phyloP scores from a whole-genome alignment of 2,888 invertebrate genomes.

The Ashinkailepas kermadecensis region DNA sequence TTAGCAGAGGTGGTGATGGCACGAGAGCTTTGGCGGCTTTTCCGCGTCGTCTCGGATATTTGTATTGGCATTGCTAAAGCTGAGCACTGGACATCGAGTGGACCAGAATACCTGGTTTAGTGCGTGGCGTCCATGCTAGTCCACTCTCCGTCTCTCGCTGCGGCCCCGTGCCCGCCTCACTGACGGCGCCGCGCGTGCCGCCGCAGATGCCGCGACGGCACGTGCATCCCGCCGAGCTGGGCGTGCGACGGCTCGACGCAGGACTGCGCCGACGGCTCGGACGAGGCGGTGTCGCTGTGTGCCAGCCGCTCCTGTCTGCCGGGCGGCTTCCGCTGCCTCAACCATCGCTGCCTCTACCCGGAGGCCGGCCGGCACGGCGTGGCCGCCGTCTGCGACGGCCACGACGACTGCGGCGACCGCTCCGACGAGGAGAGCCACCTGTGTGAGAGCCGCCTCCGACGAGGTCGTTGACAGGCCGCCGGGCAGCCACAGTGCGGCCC shows the following conservation, averaged over 20 bases:
- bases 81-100: too few species aligned
- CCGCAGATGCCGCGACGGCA: slow-evolving; percentile 33
- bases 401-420: slow-evolving; percentile 65
- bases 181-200: slow-evolving; percentile 43
- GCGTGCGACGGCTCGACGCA: slow-evolving; percentile 49
- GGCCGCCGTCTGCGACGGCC: slow-evolving; percentile 41
- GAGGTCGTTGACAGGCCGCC: too few species aligned
- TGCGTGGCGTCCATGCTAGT: too few species aligned
- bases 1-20: too few species aligned
- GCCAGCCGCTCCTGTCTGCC: slow-evolving; percentile 36
- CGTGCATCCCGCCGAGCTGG: slow-evolving; percentile 33
- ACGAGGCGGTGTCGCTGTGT: slow-evolving; percentile 52
- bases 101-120: too few species aligned
- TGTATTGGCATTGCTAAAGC: too few species aligned
- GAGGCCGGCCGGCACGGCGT: neutral
- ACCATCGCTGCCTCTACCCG: slow-evolving; percentile 8
- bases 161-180: too few species aligned
- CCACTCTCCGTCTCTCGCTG: too few species aligned
- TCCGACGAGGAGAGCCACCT: slow-evolving; percentile 53
- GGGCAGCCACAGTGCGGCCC: too few species aligned
- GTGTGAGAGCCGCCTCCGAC: neutral
- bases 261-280: slow-evolving; percentile 52
- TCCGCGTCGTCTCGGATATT: too few species aligned
- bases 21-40: too few species aligned
- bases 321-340: neutral